phyloP scores from a whole-genome alignment of 1,140 invertebrate genomes.

The Hycleus cichorii region DNA sequence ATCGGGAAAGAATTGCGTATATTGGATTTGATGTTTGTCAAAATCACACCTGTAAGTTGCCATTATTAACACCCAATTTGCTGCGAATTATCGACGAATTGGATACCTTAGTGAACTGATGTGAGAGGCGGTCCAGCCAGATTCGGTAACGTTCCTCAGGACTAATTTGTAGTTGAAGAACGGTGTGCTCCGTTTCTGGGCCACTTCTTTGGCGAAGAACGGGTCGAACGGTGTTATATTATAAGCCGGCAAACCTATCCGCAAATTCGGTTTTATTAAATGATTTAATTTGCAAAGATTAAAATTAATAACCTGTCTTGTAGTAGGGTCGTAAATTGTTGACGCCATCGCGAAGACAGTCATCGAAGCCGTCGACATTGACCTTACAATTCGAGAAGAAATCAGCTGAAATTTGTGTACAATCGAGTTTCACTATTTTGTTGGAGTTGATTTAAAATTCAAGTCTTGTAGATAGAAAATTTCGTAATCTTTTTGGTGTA shows the following conservation, averaged over 20 bases:
- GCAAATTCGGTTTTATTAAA: conserved; percentile 9
- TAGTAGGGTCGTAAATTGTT: conserved; percentile 65
- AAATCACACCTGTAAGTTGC: conserved; percentile 54
- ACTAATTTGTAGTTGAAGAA: conserved; percentile 61
- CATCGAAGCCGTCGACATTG: conserved; percentile 51
- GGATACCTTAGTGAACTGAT: conserved; percentile 62
- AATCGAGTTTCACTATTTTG: no score
- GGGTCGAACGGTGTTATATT: conserved; percentile 70
- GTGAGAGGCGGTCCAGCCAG: conserved; percentile 66
- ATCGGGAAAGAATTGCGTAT: conserved; percentile 74
- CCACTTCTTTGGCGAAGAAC: conserved; percentile 59
- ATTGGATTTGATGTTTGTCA: conserved; percentile 54
- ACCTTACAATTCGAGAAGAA: conserved; percentile 33
- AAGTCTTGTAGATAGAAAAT: no score
- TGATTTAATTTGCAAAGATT: neutral
- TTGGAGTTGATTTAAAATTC: no score
- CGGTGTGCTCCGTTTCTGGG: conserved; percentile 51
- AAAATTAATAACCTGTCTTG: conserved; percentile 51
- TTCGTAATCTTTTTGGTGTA: neutral
- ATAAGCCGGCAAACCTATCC: conserved; percentile 59
- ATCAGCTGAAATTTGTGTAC: conserved; percentile 22
- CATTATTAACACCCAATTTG: no score
- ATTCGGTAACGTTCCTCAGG: conserved; percentile 65
- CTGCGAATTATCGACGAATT: no score
- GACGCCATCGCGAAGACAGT: conserved; percentile 63